phyloP scores from a whole-genome alignment of 2,797 vertebrate species.

The Streptopelia turtur region DNA sequence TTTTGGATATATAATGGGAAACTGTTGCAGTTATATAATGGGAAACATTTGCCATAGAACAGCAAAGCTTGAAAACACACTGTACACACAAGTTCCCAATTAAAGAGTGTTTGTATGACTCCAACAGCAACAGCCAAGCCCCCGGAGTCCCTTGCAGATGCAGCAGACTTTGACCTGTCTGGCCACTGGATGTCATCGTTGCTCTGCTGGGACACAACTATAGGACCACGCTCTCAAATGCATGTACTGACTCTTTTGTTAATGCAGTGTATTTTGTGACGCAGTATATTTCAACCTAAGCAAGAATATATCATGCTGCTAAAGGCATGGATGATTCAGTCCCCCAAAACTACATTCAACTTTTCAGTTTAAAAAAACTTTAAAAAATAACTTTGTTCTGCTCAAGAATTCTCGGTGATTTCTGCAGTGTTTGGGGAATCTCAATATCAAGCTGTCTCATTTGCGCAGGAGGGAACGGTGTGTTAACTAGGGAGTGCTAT shows the following conservation, averaged over 20 bases:
- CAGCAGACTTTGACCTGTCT: constrained; percentile 20
- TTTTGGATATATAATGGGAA: background rate
- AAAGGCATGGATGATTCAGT: background rate
- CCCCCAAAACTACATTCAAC: background rate
- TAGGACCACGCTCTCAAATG: background rate
- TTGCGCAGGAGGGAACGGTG: background rate
- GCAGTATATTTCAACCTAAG: background rate
- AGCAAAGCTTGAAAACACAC: background rate
- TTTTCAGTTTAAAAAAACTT: background rate
- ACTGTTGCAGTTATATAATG: background rate
- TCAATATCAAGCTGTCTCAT: background rate
- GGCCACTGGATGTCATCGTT: constrained; percentile 65
- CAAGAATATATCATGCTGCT: background rate
- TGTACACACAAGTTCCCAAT: background rate
- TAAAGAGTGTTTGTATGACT: background rate
- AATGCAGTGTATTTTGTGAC: background rate
- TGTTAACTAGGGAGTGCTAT: background rate
- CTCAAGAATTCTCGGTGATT: background rate
- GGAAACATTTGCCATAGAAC: background rate
- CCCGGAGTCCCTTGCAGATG: background rate
- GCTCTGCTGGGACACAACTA: background rate
- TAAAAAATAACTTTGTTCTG: background rate
- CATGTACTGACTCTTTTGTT: background rate
- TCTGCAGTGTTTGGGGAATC: background rate
- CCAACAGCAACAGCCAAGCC: background rate